These are phyloP conservation scores for Bos taurus DNA, from an alignment of 2,113 vertebrate species.

Conservation along the genomic window DNA sequence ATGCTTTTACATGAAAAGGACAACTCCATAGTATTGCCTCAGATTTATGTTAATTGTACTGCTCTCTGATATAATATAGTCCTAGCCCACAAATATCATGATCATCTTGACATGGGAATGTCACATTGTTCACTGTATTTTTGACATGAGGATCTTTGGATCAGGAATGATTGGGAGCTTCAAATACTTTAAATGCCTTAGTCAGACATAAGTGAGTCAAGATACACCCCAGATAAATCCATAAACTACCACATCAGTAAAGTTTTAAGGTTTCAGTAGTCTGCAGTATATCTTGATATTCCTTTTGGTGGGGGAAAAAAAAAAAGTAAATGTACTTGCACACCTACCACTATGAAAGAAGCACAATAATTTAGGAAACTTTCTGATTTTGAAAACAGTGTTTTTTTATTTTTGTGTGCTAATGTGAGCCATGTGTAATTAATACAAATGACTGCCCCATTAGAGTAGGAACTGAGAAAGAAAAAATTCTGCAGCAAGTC, in stretches of 20 bases:
- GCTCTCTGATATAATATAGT: neutral
- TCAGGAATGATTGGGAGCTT: neutral
- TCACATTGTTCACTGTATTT: neutral
- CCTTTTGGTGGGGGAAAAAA: neutral
- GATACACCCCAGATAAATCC: neutral
- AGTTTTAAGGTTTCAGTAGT: neutral
- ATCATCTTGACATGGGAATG: neutral
- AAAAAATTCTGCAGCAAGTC: neutral
- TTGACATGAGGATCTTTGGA: neutral
- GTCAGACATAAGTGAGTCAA: neutral
- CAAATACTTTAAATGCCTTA: neutral
- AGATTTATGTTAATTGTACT: neutral
- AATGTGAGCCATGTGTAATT: neutral
- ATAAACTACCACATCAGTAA: neutral
- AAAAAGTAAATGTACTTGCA: neutral
- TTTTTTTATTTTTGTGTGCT: neutral
- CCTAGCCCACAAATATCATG: neutral
- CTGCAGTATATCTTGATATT: neutral
- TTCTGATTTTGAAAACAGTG: neutral
- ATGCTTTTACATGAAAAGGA: neutral
- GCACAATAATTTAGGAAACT: neutral
- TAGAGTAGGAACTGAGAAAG: neutral
- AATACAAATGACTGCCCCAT: neutral
- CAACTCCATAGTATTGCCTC: neutral
- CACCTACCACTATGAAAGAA: neutral